Conservation (phyloP, 2,888 invertebrate species). For the Cataglyphis rosenhaueri region DNA sequence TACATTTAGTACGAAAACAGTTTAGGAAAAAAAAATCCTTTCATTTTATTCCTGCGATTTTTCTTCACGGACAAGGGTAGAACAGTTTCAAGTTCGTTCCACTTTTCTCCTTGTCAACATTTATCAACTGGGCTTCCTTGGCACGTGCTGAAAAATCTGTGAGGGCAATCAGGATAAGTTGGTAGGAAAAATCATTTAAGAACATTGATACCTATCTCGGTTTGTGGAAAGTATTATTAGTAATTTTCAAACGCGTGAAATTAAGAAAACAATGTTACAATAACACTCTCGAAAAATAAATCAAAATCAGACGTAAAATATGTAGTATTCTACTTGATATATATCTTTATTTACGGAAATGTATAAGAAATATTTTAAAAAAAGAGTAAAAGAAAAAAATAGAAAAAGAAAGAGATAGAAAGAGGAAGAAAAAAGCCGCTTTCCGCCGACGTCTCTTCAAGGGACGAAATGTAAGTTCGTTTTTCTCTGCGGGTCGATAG, state of each 20-base stretch:
- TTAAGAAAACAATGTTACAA: conserved; percentile 18
- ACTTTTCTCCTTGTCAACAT: conserved; percentile 32
- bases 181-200: conserved; percentile 9
- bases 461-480: conserved; percentile 24
- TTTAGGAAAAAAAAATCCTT: conserved; percentile 1
- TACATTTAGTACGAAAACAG: conserved; percentile 6
- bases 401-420: not conserved
- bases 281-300: conserved; percentile 14
- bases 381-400: not conserved
- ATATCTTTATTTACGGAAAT: not conserved
- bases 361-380: not conserved
- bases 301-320: not conserved
- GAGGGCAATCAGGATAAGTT: conserved; percentile 69
- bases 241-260: conserved; percentile 24
- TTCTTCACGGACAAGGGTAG: conserved; percentile 12
- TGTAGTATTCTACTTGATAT: not conserved
- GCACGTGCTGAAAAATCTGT: conserved; percentile 67
- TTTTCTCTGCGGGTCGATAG: conserved; percentile 33
- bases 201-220: conserved; percentile 47
- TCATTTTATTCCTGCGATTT: conserved; percentile 43
- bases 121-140: conserved; percentile 47
- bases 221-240: conserved; percentile 56
- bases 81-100: not conserved
- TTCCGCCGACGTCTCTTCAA: conserved; percentile 8
- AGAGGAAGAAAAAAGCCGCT: not conserved